phyloP scores from a whole-genome alignment of 2,113 vertebrate genomes.

The Bujurquina vittata region DNA sequence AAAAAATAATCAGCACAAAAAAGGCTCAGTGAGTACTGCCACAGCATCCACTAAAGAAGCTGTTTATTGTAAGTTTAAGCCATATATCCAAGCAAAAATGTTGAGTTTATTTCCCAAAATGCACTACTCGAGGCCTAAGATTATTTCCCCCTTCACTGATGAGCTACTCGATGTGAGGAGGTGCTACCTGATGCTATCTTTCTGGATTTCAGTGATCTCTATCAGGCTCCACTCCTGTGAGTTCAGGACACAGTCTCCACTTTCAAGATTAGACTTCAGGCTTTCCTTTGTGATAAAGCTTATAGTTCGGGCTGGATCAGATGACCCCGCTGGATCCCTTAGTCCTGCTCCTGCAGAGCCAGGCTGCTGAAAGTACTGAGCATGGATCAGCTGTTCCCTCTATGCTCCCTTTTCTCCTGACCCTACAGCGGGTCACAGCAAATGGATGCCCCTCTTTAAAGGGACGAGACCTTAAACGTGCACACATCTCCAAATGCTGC shows the following conservation, averaged over 20 bases:
- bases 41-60: not conserved
- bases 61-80: not conserved
- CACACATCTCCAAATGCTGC: not conserved
- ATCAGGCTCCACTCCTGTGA: not conserved
- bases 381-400: too few relatives aligned
- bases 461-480: not conserved
- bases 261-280: not conserved
- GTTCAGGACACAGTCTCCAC: not conserved
- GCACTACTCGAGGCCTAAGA: not conserved
- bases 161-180: not conserved
- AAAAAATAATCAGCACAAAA: too few relatives aligned
- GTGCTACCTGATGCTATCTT: not conserved
- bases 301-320: not conserved
- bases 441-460: not conserved
- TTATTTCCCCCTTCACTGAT: not conserved
- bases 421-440: not conserved
- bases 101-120: not conserved
- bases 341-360: not conserved
- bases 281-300: not conserved
- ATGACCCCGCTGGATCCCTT: rapidly evolving
- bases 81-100: not conserved
- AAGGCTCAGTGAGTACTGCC: too few relatives aligned
- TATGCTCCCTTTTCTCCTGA: too few relatives aligned
- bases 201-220: not conserved
- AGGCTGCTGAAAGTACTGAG: not conserved